Percentiles rank a stretch among this genome's conserved stretches.
phyloP scores from a whole-genome alignment of 2,797 vertebrate species.

The Peromyscus attwateri region DNA sequence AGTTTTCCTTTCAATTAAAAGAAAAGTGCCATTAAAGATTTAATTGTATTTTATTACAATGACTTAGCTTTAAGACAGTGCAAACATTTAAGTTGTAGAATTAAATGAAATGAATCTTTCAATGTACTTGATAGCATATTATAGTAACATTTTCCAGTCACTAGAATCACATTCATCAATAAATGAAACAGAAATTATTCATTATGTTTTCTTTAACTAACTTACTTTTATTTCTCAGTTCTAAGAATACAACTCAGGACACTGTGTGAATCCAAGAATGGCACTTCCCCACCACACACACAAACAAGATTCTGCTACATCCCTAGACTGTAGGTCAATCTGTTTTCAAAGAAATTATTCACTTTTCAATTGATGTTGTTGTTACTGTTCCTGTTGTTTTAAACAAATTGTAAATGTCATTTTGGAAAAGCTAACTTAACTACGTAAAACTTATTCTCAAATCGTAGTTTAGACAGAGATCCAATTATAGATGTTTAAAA shows the following conservation, averaged over 20 bases:
- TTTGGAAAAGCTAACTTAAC: conserved; percentile 41
- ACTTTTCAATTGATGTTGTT: not conserved
- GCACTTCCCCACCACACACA: not conserved
- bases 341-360: conserved; percentile 57
- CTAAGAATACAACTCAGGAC: not conserved
- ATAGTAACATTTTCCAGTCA: conserved; percentile 10
- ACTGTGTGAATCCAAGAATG: not conserved
- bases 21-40: conserved; percentile 52
- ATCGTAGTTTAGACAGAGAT: not conserved
- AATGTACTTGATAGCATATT: not conserved
- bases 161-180: conserved; percentile 33
- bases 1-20: conserved; percentile 53
- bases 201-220: conserved; percentile 34
- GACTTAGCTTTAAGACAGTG: conserved; percentile 56
- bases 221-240: not conserved
- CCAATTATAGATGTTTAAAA: not conserved
- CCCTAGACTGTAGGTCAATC: not conserved
- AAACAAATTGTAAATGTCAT: conserved; percentile 7
- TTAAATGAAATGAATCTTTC: not conserved
- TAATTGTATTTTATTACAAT: conserved; percentile 58
- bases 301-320: not conserved
- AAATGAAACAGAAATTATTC: not conserved
- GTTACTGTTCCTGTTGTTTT: not conserved
- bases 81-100: conserved; percentile 59
- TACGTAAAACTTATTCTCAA: conserved; percentile 43